A percentile compares a stretch with the other conserved stretches of the same genome.
These are phyloP conservation scores for Thripadectes ignobilis DNA, from an alignment of 2,797 vertebrate genomes.

Conservation along the genomic window DNA sequence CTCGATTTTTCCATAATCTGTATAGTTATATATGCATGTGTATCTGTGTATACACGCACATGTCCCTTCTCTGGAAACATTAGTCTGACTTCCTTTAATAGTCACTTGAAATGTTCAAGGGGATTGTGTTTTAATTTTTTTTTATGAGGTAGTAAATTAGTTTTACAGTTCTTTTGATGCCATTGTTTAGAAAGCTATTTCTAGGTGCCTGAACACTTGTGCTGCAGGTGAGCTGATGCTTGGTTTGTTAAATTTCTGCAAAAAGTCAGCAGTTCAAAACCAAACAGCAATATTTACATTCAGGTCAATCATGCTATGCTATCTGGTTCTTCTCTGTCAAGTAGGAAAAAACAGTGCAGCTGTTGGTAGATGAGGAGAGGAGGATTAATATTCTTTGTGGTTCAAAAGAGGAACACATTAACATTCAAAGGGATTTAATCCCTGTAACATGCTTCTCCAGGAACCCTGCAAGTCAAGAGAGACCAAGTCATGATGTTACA, in stretches of 20 bases:
- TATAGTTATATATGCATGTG: background rate
- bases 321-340: constrained; percentile 20
- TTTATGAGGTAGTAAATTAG: background rate
- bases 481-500: constrained; percentile 24
- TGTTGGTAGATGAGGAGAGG: constrained; percentile 49
- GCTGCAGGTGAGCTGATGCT: background rate
- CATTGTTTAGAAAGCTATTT: background rate
- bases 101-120: background rate
- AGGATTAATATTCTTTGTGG: constrained; percentile 69
- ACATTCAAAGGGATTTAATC: constrained; percentile 69
- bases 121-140: background rate
- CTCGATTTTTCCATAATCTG: rapidly evolving
- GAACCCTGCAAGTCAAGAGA: background rate
- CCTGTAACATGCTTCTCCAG: constrained; percentile 47
- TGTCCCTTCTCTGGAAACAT: background rate
- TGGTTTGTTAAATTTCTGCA: background rate
- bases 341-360: constrained; percentile 55
- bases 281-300: constrained; percentile 40
- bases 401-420: constrained; percentile 65
- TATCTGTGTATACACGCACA: background rate
- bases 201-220: background rate
- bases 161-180: background rate
- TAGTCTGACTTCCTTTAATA: background rate
- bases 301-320: background rate
- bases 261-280: background rate